A percentile compares a stretch with the other conserved stretches of the same genome.
Conservation (phyloP, 2,888 invertebrate species). For the Desoria tigrina region DNA sequence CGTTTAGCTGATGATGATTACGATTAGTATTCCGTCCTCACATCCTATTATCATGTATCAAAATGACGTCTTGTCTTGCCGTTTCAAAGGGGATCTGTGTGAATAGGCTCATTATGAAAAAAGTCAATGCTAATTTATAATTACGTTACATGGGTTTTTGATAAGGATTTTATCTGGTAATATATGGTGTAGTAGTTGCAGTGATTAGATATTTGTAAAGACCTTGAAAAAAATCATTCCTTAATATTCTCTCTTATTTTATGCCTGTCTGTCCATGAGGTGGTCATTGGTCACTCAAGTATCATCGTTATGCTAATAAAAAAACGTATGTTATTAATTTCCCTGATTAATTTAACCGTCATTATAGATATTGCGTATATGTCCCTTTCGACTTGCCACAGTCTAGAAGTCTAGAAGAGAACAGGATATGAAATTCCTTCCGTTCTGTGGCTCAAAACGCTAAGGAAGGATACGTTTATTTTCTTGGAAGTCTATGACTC, state of each 20-base stretch:
- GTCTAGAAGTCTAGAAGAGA: neutral
- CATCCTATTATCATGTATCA: neutral
- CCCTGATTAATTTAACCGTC: neutral
- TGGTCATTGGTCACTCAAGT: slow-evolving; percentile 9
- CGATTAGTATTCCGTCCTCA: slow-evolving; percentile 13
- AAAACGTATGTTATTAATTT: neutral
- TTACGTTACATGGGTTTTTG: slow-evolving; percentile 1
- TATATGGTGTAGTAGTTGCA: too few species aligned
- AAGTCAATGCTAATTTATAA: neutral
- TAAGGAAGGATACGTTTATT: neutral
- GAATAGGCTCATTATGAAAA: neutral
- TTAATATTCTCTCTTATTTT: neutral
- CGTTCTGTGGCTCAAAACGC: too few species aligned
- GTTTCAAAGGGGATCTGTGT: neutral
- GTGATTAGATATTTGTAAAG: slow-evolving; percentile 6
- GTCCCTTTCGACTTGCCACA: neutral
- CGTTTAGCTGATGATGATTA: neutral
- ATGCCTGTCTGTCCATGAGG: slow-evolving; percentile 9
- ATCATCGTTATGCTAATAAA: neutral
- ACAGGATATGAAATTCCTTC: too few species aligned
- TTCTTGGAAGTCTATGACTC: neutral
- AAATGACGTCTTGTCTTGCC: neutral
- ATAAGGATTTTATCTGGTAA: neutral
- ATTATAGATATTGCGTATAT: too few species aligned
- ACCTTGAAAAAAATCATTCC: too few species aligned